Base-by-base conservation (phyloP, 2,113 vertebrate genomes). In the Microcebus lehilahytsara region DNA sequence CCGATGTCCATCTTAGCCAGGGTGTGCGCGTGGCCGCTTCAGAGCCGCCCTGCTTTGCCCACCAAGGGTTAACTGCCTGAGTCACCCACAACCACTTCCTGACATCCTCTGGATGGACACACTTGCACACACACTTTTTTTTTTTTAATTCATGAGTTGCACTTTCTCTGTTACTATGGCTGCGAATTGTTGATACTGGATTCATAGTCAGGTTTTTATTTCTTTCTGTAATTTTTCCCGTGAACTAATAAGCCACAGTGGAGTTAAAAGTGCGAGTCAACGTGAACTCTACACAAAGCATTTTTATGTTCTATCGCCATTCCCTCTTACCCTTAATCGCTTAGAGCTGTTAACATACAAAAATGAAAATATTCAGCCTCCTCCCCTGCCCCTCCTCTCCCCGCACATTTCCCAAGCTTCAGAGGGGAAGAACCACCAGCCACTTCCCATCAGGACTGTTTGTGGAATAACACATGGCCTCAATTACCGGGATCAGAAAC, bases 231-330 rank as follows among this genome's bases (percentile, higher is more conserved):
- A 98, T 98, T 98, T 98, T 98, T 98, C 98, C 98, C 98, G 98
- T 99, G 98, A 99, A 98, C 98, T 98, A 99, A 98, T 98, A 98
- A 98, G 97, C 97, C 98, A 98, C 98, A 98, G 98, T 97, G 98
- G 98, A 98, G 98, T 98, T 98, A 96, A 98, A 98, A 98, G 95
- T 97, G 96, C 67, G 85, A 98, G 97, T 95, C 95, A 97, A 98
- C 98, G 97, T 91, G 98, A 98, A 96, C 91, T 58, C 96, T 94
- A 96, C 96, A 98, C 98, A 98, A 98, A 98, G 97, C 97, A 96
- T 97, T 98, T 98, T 98, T 98, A 98, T 98, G 90, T 98, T 97
- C 96, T 98, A 87, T 96, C 98, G 98, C 98, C 96, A 97, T 98
- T 98, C 95, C 97, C 94, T 98, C 97, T 96, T 98, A 98, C 96